Evolutionary conservation across 2,888 invertebrate genomes (phyloP).

Genomic region (Sphaerophoria rueppellii): DNA sequence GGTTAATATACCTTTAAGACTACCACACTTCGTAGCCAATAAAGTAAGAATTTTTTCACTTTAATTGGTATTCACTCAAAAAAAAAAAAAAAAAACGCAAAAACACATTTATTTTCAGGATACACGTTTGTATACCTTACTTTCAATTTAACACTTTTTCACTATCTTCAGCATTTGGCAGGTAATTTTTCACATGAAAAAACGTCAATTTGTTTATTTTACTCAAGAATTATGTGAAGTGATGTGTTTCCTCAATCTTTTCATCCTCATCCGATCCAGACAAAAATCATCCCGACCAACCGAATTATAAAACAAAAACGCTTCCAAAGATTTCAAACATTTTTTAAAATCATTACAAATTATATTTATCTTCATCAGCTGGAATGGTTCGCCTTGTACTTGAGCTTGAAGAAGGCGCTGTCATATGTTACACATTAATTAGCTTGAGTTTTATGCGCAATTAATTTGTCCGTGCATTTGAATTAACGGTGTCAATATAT

Average conservation of each 20-base stretch:
- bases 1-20: too few relatives aligned
- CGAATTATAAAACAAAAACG: conserved; percentile 23
- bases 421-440: conserved; percentile 73
- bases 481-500: conserved; percentile 73
- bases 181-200: neutral
- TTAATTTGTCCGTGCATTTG: conserved; percentile 71
- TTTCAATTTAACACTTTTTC: conserved; percentile 47
- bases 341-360: conserved; percentile 22
- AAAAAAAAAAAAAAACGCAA: neutral
- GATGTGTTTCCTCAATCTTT: too few relatives aligned
- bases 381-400: conserved; percentile 38
- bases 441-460: conserved; percentile 72
- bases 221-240: too few relatives aligned
- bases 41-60: too few relatives aligned
- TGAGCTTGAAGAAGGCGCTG: conserved; percentile 42
- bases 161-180: conserved; percentile 35
- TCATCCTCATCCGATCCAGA: neutral
- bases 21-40: too few relatives aligned
- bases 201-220: too few relatives aligned
- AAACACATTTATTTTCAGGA: neutral
- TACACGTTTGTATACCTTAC: conserved; percentile 5
- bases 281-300: conserved; percentile 10
- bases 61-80: neutral
- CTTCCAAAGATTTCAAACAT: conserved; percentile 37
- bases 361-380: conserved; percentile 9